Evolutionary conservation across 2,797 vertebrate species (phyloP).

Genomic region (Melanotaenia maccullochi): DNA sequence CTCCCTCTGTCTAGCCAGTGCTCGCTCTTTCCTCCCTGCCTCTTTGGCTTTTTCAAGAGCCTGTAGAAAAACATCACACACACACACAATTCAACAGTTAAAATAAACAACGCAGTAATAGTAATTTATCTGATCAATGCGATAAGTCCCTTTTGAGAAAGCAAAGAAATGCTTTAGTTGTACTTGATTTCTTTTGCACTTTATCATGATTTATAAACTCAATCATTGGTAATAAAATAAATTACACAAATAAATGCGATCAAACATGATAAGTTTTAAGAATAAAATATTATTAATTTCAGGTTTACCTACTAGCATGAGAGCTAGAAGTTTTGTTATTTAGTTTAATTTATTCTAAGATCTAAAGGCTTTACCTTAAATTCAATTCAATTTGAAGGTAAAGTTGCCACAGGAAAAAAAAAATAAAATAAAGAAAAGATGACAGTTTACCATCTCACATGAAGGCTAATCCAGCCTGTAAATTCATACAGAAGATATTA

Average conservation of each 20-base stretch:
- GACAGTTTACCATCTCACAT: not conserved
- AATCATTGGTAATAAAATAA: not conserved
- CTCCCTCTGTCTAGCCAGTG: constrained; percentile 90
- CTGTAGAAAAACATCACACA: constrained; percentile 70
- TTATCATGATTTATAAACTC: not conserved
- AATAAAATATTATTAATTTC: not conserved
- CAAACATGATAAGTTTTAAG: not conserved
- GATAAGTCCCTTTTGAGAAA: not conserved
- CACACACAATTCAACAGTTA: not conserved
- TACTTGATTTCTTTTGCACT: not conserved
- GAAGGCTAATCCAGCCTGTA: not conserved
- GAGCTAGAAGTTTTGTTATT: not conserved
- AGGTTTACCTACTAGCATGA: not conserved
- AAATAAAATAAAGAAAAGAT: not conserved
- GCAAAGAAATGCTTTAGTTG: not conserved
- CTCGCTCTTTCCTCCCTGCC: constrained; percentile 92
- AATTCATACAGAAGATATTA: not conserved
- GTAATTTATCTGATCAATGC: not conserved
- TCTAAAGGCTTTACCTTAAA: not conserved
- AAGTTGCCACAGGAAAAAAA: too few species aligned
- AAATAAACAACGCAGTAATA: not conserved
- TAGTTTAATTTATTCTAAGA: not conserved
- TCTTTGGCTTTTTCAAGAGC: constrained; percentile 98
- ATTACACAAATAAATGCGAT: not conserved
- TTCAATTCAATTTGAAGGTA: not conserved